Conservation (phyloP, 1,140 invertebrate species). For the Drosophila orosa region DNA sequence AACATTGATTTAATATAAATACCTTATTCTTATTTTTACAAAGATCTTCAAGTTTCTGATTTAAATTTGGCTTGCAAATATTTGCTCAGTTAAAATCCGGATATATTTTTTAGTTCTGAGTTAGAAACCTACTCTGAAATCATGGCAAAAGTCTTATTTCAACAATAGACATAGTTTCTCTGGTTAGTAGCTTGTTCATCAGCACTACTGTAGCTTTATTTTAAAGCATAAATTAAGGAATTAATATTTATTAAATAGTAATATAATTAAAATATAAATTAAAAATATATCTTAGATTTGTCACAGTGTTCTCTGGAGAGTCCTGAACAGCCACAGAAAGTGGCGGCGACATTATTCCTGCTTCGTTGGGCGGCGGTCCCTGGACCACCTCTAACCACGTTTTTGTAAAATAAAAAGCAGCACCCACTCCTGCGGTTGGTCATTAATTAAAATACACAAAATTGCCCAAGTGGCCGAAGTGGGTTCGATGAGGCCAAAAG, state of each 20-base stretch:
- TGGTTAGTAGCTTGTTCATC: too few relatives aligned
- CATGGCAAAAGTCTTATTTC: too few relatives aligned
- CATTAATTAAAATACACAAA: constrained; percentile 77
- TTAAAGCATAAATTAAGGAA: too few relatives aligned
- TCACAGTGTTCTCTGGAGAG: neutral
- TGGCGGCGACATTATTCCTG: constrained; percentile 56
- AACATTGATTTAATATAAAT: neutral
- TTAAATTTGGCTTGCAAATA: too few relatives aligned
- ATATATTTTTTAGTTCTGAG: too few relatives aligned
- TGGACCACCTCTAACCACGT: neutral
- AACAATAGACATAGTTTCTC: too few relatives aligned
- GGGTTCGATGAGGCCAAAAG: constrained; percentile 36
- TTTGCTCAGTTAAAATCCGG: too few relatives aligned
- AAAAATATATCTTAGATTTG: neutral
- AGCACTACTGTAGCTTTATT: too few relatives aligned
- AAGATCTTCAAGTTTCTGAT: too few relatives aligned
- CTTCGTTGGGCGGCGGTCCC: constrained; percentile 28
- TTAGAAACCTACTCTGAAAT: too few relatives aligned
- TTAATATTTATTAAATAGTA: too few relatives aligned
- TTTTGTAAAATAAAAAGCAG: neutral
- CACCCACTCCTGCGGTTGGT: constrained; percentile 27
- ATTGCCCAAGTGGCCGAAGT: constrained; percentile 45
- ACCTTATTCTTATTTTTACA: too few relatives aligned
- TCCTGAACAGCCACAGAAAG: neutral
- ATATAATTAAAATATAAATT: neutral